Evolutionary conservation across 2,113 vertebrate species (phyloP).

Genomic region (Egretta garzetta): DNA sequence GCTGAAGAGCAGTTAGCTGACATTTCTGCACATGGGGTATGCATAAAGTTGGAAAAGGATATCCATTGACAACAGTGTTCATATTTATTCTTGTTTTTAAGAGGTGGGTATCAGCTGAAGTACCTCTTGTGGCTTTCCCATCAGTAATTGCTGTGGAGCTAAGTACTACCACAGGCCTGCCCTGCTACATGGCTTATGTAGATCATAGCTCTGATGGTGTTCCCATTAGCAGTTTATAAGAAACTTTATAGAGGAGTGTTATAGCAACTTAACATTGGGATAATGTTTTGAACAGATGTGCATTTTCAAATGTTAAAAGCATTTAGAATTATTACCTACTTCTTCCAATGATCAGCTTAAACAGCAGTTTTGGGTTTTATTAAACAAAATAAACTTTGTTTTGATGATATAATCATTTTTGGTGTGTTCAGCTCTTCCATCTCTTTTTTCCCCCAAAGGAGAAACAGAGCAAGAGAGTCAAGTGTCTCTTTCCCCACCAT

Average conservation of each 20-base stretch:
- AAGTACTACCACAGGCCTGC: neutral
- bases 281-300: neutral
- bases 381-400: neutral
- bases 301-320: neutral
- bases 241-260: neutral
- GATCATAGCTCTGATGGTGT: neutral
- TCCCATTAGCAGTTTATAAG: neutral
- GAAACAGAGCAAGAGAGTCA: neutral
- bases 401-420: neutral
- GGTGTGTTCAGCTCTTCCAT: neutral
- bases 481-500: neutral
- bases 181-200: fast-evolving
- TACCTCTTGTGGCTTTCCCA: neutral
- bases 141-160: neutral
- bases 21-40: neutral
- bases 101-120: neutral
- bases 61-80: neutral
- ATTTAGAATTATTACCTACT: neutral
- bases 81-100: neutral
- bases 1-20: neutral
- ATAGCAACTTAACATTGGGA: neutral
- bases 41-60: neutral
- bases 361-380: neutral
- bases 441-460: neutral
- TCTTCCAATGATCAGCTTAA: neutral